Percentiles rank a stretch among this genome's conserved stretches.
phyloP scores from a whole-genome alignment of 2,113 vertebrate species.

The Cochlearius cochlearius region DNA sequence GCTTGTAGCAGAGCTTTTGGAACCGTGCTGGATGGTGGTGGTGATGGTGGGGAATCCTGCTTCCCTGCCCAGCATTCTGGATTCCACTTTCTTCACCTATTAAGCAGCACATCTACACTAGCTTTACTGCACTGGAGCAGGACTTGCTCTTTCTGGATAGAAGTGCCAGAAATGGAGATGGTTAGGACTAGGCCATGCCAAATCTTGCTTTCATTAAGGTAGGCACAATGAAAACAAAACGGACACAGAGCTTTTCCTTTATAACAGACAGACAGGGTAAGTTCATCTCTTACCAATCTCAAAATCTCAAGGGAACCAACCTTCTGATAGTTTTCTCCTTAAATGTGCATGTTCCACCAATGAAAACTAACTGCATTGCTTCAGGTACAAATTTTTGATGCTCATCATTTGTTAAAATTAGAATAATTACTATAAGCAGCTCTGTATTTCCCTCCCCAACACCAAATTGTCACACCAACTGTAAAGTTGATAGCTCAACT shows the following conservation, averaged over 20 bases:
- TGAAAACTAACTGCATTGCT: not conserved
- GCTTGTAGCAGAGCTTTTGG: not conserved
- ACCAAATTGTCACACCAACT: not conserved
- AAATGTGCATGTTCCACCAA: not conserved
- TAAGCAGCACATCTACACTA: not conserved
- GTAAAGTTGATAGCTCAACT: not conserved
- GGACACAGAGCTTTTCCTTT: accelerated
- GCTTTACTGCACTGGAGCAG: not conserved
- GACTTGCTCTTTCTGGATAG: not conserved
- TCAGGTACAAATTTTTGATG: not conserved
- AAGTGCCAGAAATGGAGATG: not conserved
- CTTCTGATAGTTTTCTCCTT: not conserved
- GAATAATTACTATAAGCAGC: not conserved
- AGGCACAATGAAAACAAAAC: not conserved
- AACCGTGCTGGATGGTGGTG: not conserved
- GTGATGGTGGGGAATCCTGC: not conserved
- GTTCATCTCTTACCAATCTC: not conserved
- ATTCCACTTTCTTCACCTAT: not conserved
- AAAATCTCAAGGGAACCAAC: not conserved
- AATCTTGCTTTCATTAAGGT: not conserved
- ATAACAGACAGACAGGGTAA: not conserved
- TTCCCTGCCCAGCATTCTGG: not conserved
- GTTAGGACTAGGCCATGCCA: not conserved
- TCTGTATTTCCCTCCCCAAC: not conserved
- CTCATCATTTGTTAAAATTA: not conserved